Evolutionary conservation across 2,797 vertebrate species (phyloP), one percentile per base, ranked within the genome.

Genomic region (Masticophis lateralis): DNA sequence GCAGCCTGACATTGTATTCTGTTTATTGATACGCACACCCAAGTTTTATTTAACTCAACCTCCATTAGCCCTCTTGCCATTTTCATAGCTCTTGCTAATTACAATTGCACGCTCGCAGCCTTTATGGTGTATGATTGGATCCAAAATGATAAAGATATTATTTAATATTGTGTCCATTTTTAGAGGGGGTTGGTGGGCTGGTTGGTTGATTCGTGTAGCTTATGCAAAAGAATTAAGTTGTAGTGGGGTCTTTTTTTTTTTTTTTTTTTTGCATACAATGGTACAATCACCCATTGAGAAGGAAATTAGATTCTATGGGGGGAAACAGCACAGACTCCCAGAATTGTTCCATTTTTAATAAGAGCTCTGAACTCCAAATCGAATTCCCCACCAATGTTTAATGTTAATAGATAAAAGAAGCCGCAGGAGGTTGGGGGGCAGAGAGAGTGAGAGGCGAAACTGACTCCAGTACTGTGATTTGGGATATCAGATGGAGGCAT

Each of bases 231-330:
- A 56, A 53, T 18, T 87, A 28, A 92, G 51, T 53, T 51, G 6
- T 51, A 51, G 47, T 51, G 47, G 7, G 47, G 6, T 20, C 1
- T 14, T 63, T 11, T 63, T 11, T 61, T 0, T 27, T 25, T 25
- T 0, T 27, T 11, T 9, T 28, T 91, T 89, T 95, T 94, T 8
- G 83, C 22, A 90, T 74, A 51, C 1, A 83, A 32, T 18, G 0
- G 0, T 22, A 47, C 5, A 69, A 88, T 63, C 60, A 12, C 3
- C 91, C 87, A 37, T 0, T 92, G 28, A 1, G 5, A 90, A 0
- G 5, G 27, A 93, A 90, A 79, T 94, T 61, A 74, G 2, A 51
- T 95, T 92, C 47, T 88, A 83, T 92, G 4, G 90, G 27, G 37
- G 90, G 53, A 79, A 74, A 74, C 47, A 87, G 47, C 60, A 25